Conservation (phyloP, 2,113 vertebrate species). For the Theristicus caerulescens region DNA sequence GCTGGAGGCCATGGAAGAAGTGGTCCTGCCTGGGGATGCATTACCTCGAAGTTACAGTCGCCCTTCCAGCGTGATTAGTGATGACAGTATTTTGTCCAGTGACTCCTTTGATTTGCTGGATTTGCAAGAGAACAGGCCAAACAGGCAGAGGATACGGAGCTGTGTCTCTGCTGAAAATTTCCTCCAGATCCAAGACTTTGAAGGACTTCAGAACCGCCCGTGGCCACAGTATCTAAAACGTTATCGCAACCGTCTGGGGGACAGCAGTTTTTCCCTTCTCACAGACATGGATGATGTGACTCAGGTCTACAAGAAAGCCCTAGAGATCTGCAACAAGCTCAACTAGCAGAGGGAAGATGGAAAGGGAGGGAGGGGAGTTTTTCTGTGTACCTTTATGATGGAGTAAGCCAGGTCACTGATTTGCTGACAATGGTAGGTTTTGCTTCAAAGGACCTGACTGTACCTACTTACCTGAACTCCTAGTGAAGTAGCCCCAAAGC, state of each 20-base stretch:
- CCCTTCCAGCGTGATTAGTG: constrained; percentile 88
- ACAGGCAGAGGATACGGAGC: constrained; percentile 86
- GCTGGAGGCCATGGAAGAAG: constrained; percentile 77
- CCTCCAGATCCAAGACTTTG: constrained; percentile 87
- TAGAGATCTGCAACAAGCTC: constrained; percentile 93
- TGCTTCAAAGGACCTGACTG: not conserved
- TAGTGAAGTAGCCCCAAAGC: not conserved
- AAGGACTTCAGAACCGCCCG: constrained; percentile 81
- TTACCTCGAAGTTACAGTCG: constrained; percentile 92
- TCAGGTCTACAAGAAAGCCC: constrained; percentile 98
- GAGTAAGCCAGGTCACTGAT: constrained; percentile 64
- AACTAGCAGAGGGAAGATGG: constrained; percentile 68
- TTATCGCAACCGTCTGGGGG: constrained; percentile 82
- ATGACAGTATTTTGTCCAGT: constrained; percentile 87
- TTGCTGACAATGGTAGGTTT: constrained; percentile 48
- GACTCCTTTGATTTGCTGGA: constrained; percentile 86
- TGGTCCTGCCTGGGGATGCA: constrained; percentile 69
- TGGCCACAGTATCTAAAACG: constrained; percentile 85
- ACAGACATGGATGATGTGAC: constrained; percentile 93
- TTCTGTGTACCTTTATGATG: constrained; percentile 67
- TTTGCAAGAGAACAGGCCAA: constrained; percentile 80
- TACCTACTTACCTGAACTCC: constrained; percentile 22
- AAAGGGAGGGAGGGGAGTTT: constrained; percentile 33
- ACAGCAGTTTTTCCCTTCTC: constrained; percentile 97
- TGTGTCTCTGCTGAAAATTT: constrained; percentile 91